These are phyloP conservation scores for Glaucopsyche alexis DNA, from an alignment of 2,888 invertebrate species.

Conservation along the genomic window DNA sequence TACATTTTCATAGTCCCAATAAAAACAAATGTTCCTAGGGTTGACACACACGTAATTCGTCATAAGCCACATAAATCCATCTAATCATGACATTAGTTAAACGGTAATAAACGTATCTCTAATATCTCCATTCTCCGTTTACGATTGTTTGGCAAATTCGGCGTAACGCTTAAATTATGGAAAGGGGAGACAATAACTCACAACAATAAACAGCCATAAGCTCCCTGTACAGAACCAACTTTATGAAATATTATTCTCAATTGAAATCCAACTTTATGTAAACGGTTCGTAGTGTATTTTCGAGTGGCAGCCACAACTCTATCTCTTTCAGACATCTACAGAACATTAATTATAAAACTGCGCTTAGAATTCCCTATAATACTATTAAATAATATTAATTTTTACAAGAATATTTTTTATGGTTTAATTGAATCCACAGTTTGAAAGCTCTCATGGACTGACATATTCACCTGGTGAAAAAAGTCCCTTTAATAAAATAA, in stretches of 20 bases:
- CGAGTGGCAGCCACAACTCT: background rate
- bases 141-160: constrained; percentile 26
- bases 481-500: too few species aligned
- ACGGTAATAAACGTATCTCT: constrained; percentile 15
- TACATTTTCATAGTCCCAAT: background rate
- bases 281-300: background rate
- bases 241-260: background rate
- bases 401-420: background rate
- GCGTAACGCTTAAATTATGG: constrained; percentile 37
- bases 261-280: background rate
- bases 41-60: background rate
- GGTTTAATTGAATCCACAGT: background rate
- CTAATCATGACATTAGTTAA: constrained; percentile 19
- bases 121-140: background rate
- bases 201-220: constrained; percentile 59
- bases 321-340: constrained; percentile 6
- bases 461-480: too few species aligned
- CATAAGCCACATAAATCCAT: background rate
- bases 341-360: constrained; percentile 4
- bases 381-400: background rate
- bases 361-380: background rate
- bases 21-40: background rate
- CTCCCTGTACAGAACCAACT: constrained; percentile 35
- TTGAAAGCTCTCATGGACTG: too few species aligned
- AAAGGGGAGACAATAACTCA: constrained; percentile 54